Percentiles rank a stretch among this genome's conserved stretches.
These are phyloP conservation scores for Pseudococcus longispinus DNA, from an alignment of 2,888 invertebrate genomes.

Conservation along the genomic window DNA sequence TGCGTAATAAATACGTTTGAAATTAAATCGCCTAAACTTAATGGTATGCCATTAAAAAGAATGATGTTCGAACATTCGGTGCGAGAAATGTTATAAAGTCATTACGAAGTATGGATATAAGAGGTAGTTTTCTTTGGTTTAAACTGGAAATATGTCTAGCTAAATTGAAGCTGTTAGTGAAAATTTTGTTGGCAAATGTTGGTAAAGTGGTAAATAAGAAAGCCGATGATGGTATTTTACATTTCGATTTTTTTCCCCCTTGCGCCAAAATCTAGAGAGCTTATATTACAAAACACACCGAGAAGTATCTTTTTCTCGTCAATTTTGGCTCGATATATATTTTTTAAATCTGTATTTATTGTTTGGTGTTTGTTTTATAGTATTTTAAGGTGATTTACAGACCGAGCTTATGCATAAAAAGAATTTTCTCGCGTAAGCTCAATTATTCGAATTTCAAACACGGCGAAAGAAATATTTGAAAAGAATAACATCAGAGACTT, in stretches of 20 bases:
- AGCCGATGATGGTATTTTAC: slow-evolving; percentile 35
- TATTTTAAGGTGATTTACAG: too few species aligned
- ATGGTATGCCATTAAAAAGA: slow-evolving; percentile 54
- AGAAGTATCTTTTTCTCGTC: slow-evolving; percentile 24
- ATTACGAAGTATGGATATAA: slow-evolving; percentile 53
- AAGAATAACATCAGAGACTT: too few species aligned
- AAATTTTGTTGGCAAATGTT: slow-evolving; percentile 44
- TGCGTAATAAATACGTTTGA: slow-evolving; percentile 52
- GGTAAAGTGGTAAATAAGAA: slow-evolving; percentile 28
- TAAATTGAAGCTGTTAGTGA: slow-evolving; percentile 45
- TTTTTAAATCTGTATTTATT: not conserved
- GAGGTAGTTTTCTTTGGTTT: slow-evolving; percentile 38
- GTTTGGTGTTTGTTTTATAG: too few species aligned
- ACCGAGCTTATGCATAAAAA: too few species aligned
- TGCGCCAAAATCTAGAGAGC: not conserved
- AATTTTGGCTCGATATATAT: not conserved
- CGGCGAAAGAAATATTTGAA: too few species aligned
- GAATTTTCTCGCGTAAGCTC: too few species aligned
- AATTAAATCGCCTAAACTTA: slow-evolving; percentile 53
- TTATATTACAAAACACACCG: not conserved
- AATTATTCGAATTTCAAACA: too few species aligned
- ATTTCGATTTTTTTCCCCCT: not conserved
- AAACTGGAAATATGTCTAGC: slow-evolving; percentile 37
- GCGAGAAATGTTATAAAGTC: slow-evolving; percentile 51
- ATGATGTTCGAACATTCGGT: slow-evolving; percentile 50